Evolutionary conservation across 1,140 invertebrate species (phyloP), one percentile per base, ranked within the genome.

Genomic region (Temnothorax nylanderi): DNA sequence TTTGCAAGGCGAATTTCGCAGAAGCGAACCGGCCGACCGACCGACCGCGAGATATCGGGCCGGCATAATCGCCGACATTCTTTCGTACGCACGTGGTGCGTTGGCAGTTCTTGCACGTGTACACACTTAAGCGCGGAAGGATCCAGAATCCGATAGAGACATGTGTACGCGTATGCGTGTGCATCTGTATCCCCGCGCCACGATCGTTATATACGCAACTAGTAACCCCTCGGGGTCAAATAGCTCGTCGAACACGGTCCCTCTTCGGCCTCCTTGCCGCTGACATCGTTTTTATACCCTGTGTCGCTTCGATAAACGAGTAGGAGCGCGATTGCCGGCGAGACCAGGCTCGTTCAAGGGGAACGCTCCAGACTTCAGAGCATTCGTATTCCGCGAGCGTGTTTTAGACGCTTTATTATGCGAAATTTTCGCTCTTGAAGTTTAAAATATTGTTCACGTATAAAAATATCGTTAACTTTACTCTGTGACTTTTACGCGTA

Each of bases 151-250:
- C 34, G 26, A 34, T 13, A 10, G 2, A 18, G 3, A 34, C 18
- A n/a, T 37, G 8, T 8, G 56, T 51, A 44, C 1, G 11, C 13
- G 58, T 60, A 8, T 21, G 26, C 7, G 32, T 18, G n/a, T 54
- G 8, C n/a, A 41, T 41, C 32, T n/a, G 49, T 56, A 49, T 56
- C 7, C 49, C 49, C 37, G 41, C 32, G 18, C 34, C 26, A 56
- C 74, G 64, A 56, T 37, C 56, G 51, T 89, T 88, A 78, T 72
- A 72, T 64, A 88, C 80, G 88, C 72, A 44, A 85, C 51, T 49
- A 37, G 32, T 85, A 85, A 85, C 67, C 87, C 76, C 58, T 74
- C 18, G 72, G 81, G 88, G 87, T 89, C 87, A 86, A 89, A 88
- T 71, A 81, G 81, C 81, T 85, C 86, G 71, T 72, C 86, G 87